These are phyloP conservation scores for Eulemur mongoz DNA, from an alignment of 2,797 vertebrate species.

Conservation along the genomic window DNA sequence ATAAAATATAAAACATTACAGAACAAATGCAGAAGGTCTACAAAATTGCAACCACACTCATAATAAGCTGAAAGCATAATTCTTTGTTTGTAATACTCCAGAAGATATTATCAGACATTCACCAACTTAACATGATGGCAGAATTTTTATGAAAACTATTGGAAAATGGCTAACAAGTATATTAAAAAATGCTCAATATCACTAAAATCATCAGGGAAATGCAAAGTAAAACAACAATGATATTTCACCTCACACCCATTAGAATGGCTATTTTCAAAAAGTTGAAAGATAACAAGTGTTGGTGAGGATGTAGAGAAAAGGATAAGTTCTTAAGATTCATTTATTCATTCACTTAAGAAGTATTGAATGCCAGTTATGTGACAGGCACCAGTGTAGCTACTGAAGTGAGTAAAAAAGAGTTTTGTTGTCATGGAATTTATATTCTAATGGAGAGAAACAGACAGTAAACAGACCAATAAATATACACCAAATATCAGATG, in stretches of 20 bases:
- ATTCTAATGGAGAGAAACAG: background rate
- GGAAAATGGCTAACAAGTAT: background rate
- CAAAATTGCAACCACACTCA: background rate
- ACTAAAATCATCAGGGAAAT: background rate
- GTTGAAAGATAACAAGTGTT: background rate
- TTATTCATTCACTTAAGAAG: background rate
- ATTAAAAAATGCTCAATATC: background rate
- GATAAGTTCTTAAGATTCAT: background rate
- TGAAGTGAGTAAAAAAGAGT: background rate
- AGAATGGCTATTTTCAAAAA: background rate
- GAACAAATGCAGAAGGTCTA: background rate
- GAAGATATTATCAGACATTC: background rate
- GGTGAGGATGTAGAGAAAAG: background rate
- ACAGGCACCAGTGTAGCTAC: background rate
- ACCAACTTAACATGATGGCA: background rate
- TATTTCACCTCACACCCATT: background rate
- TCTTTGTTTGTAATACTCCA: background rate
- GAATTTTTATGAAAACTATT: background rate
- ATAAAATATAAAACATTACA: conserved; percentile 14
- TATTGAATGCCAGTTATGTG: background rate
- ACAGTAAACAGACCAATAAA: background rate
- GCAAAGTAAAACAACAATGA: background rate
- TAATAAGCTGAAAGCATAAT: background rate
- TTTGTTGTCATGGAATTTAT: background rate
- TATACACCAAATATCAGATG: background rate